Percentiles rank a stretch among this genome's conserved stretches.
Conservation (phyloP, 2,888 invertebrate genomes). For the Prenolepis imparis region DNA sequence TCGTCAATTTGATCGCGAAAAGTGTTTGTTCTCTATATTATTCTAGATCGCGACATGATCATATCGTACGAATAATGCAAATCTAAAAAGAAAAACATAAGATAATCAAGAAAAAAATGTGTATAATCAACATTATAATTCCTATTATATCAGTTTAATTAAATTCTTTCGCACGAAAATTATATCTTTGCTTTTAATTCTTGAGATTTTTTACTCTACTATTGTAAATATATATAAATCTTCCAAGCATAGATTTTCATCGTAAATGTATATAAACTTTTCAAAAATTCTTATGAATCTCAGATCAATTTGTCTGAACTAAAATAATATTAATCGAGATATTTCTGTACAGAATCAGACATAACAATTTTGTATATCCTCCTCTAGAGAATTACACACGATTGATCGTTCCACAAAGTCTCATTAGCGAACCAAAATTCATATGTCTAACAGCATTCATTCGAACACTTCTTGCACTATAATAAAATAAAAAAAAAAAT, state of each 20-base stretch:
- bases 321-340: neutral
- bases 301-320: neutral
- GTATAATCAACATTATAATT: neutral
- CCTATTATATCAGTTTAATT: neutral
- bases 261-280: neutral
- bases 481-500: conserved; percentile 1
- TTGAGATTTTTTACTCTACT: neutral
- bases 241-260: too few relatives aligned
- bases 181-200: neutral
- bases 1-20: conserved; percentile 7
- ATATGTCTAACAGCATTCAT: neutral
- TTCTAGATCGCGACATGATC: neutral
- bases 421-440: neutral
- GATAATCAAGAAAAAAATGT: neutral
- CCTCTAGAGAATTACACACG: neutral
- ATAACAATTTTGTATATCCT: neutral
- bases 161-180: neutral
- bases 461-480: neutral
- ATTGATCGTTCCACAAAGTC: neutral
- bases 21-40: neutral
- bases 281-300: neutral
- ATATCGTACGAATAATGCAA: neutral
- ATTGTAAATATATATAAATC: too few relatives aligned
- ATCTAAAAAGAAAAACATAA: conserved; percentile 7
- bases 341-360: neutral